Evolutionary conservation across 2,888 invertebrate genomes (phyloP).

Genomic region (Caenorhabditis sp.): DNA sequence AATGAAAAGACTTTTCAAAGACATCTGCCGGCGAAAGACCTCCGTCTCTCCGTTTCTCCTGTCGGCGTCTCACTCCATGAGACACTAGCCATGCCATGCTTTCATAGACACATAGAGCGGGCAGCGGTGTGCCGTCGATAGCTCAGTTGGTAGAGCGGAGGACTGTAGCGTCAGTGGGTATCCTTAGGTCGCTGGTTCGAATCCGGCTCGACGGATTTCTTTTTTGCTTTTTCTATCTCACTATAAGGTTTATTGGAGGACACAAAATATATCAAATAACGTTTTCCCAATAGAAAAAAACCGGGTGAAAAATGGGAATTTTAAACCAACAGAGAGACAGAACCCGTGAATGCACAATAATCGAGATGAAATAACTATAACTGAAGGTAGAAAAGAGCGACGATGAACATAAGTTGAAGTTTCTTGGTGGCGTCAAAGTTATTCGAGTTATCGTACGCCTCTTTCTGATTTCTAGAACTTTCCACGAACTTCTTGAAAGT

Average conservation of each 20-base stretch:
- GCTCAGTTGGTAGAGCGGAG: conserved; percentile 77
- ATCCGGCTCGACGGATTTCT: conserved; percentile 74
- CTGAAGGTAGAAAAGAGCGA: not conserved
- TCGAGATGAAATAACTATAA: no score
- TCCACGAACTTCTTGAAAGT: not conserved
- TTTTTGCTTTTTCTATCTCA: conserved; percentile 32
- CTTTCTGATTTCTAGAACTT: not conserved
- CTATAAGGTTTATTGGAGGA: not conserved
- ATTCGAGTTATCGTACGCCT: not conserved
- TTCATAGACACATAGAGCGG: no score
- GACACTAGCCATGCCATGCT: not conserved
- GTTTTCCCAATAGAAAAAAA: not conserved
- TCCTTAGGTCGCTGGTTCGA: conserved; percentile 78
- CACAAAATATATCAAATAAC: no score
- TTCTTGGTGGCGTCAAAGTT: not conserved
- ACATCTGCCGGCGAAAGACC: no score
- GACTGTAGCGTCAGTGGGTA: conserved; percentile 73
- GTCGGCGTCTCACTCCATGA: not conserved
- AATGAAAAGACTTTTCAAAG: not conserved
- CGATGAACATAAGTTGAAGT: not conserved
- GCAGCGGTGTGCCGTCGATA: conserved; percentile 65
- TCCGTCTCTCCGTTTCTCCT: not conserved
- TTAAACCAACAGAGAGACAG: not conserved
- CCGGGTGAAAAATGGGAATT: not conserved
- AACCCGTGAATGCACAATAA: not conserved